Evolutionary conservation across 1,140 invertebrate genomes (phyloP).

Genomic region (Drosophila navojoa): DNA sequence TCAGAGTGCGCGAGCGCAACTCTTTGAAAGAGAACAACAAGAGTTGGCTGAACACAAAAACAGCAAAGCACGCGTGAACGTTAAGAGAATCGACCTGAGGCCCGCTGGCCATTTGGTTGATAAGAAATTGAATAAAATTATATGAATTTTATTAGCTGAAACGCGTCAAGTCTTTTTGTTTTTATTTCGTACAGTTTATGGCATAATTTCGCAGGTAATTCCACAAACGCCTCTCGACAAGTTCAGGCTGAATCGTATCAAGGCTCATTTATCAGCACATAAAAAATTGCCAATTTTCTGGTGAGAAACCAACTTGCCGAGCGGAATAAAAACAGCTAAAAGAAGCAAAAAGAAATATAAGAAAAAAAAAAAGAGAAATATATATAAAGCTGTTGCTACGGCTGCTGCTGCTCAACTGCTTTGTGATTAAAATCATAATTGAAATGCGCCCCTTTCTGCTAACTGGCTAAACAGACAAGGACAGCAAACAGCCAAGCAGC

Average conservation of each 20-base stretch:
- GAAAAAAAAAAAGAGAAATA: conserved; percentile 2
- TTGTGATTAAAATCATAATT: conserved; percentile 76
- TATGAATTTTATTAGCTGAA: conserved; percentile 69
- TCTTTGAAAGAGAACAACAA: conserved; percentile 38
- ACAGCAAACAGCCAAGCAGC: conserved; percentile 9
- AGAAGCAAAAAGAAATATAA: conserved; percentile 18
- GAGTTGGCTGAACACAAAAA: not conserved
- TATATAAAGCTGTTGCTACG: conserved; percentile 34
- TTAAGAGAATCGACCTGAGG: conserved; percentile 53
- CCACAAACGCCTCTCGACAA: conserved; percentile 40
- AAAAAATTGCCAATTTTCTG: conserved; percentile 54
- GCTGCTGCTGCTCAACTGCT: conserved; percentile 11
- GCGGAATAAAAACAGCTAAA: conserved; percentile 4
- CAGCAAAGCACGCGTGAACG: not conserved
- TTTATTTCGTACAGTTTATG: conserved; percentile 41
- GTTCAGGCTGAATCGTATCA: conserved; percentile 46
- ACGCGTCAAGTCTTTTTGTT: conserved; percentile 30
- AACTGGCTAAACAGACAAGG: conserved; percentile 1
- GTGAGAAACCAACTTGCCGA: conserved; percentile 46
- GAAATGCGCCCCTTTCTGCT: conserved; percentile 48
- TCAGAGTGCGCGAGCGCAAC: not conserved
- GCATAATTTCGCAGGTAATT: conserved; percentile 56
- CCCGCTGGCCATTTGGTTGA: conserved; percentile 59
- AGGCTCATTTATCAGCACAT: conserved; percentile 70
- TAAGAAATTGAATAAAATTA: conserved; percentile 82